Percentiles rank a stretch among this genome's conserved stretches.
Evolutionary conservation across 2,888 invertebrate genomes (phyloP).

Genomic region (Monoplex corrugatus): DNA sequence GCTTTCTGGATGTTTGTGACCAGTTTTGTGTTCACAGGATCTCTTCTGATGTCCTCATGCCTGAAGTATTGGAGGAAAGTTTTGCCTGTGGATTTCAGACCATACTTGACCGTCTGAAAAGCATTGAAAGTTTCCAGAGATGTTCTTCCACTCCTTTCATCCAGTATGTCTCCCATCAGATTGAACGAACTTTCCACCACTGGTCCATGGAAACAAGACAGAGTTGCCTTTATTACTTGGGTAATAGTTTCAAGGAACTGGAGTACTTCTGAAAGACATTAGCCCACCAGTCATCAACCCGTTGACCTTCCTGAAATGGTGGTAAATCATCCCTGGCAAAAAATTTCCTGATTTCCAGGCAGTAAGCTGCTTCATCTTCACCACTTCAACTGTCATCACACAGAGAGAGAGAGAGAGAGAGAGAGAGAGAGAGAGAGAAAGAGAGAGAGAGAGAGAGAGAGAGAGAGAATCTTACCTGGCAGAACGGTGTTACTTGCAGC

Average conservation of each 20-base stretch:
- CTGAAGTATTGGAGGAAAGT: too few species aligned
- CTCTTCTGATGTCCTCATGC: too few species aligned
- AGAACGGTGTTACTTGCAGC: too few species aligned
- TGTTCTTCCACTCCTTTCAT: conserved; percentile 11
- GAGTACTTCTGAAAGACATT: background rate
- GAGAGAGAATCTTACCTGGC: too few species aligned
- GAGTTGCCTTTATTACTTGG: background rate
- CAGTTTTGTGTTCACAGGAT: too few species aligned
- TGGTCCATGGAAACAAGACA: conserved; percentile 18
- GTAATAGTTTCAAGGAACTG: background rate
- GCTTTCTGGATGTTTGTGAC: too few species aligned
- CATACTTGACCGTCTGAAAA: background rate
- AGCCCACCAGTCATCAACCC: conserved; percentile 24
- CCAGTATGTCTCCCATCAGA: background rate
- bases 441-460: too few species aligned
- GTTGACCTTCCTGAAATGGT: background rate
- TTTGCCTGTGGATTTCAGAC: background rate
- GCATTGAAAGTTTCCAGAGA: conserved; percentile 3
- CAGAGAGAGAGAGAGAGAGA: too few species aligned
- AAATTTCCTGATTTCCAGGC: background rate
- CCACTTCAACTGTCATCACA: background rate
- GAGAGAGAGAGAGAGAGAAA: too few species aligned
- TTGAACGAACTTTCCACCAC: conserved; percentile 13
- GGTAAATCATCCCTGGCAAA: background rate
- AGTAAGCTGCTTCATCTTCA: conserved; percentile 4